phyloP scores from a whole-genome alignment of 1,140 invertebrate species.

The Whitmania pigra region DNA sequence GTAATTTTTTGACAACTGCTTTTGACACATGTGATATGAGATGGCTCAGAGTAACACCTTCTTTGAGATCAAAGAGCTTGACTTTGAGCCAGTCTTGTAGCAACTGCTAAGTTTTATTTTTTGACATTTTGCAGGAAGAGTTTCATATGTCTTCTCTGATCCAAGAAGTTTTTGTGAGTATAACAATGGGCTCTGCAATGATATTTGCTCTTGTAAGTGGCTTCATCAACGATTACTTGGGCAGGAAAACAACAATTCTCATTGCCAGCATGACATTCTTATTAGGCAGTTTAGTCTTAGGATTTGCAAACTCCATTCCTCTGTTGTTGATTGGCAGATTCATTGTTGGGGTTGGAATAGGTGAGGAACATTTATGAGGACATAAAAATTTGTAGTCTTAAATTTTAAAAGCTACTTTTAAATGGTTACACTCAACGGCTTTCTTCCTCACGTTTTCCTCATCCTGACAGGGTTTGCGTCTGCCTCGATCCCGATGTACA shows the following conservation, averaged over 20 bases:
- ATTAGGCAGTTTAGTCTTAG: slow-evolving; percentile 48
- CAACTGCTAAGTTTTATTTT: no score
- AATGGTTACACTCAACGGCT: no score
- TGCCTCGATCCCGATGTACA: slow-evolving; percentile 53
- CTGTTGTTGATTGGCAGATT: slow-evolving; percentile 48
- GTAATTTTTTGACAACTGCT: not conserved
- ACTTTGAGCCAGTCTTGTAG: no score
- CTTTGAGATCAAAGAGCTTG: no score
- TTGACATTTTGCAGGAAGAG: slow-evolving; percentile 24
- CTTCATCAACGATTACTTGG: slow-evolving; percentile 44
- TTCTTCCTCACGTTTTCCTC: not conserved
- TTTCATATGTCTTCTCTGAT: slow-evolving; percentile 45
- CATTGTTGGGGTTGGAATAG: slow-evolving; percentile 52
- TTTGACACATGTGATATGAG: not conserved
- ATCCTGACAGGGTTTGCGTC: slow-evolving; percentile 47
- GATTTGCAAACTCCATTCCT: slow-evolving; percentile 43
- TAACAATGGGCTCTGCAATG: slow-evolving; percentile 44
- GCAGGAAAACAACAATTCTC: slow-evolving; percentile 49
- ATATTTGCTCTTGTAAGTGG: slow-evolving; percentile 48
- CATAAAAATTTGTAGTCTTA: no score
- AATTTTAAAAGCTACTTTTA: no score
- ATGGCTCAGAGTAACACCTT: no score
- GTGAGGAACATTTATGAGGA: slow-evolving; percentile 38
- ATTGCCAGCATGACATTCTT: slow-evolving; percentile 49
- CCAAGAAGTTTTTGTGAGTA: slow-evolving; percentile 49